These are phyloP conservation scores for Nomada fucata DNA, from an alignment of 2,888 invertebrate species.

Conservation along the genomic window DNA sequence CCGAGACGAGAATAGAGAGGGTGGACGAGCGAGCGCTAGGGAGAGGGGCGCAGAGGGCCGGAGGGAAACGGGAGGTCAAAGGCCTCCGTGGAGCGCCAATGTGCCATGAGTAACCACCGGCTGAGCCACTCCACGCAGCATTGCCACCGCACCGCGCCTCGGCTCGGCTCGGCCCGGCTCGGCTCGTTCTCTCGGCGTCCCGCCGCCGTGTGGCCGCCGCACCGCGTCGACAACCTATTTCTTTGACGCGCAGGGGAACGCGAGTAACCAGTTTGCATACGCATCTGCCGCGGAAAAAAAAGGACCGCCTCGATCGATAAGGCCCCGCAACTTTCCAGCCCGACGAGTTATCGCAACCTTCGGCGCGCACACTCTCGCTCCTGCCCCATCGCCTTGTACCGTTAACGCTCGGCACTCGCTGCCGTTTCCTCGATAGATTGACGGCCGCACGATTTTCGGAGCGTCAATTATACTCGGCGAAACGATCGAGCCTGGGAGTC, in stretches of 20 bases:
- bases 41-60: constrained; percentile 42
- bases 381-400: background rate
- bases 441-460: background rate
- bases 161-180: constrained; percentile 1
- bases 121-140: constrained; percentile 64
- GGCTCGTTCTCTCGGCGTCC: constrained; percentile 17
- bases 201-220: background rate
- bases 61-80: constrained; percentile 80
- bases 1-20: constrained; percentile 52
- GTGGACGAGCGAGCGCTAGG: constrained; percentile 32
- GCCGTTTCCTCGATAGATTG: background rate
- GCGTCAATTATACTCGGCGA: constrained; percentile 14
- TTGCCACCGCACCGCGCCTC: constrained; percentile 19
- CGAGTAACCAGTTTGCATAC: constrained; percentile 41
- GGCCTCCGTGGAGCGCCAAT: constrained; percentile 80
- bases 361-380: background rate
- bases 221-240: constrained; percentile 76
- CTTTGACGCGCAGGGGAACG: constrained; percentile 57
- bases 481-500: constrained; percentile 13
- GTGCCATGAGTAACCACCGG: constrained; percentile 75
- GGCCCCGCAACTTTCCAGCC: background rate
- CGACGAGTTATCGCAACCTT: background rate
- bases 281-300: constrained; percentile 7
- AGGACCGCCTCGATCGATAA: constrained; percentile 19
- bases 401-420: background rate